Percentiles rank a stretch among this genome's conserved stretches.
phyloP scores from a whole-genome alignment of 2,113 vertebrate genomes.

The Aegotheles bennettii region DNA sequence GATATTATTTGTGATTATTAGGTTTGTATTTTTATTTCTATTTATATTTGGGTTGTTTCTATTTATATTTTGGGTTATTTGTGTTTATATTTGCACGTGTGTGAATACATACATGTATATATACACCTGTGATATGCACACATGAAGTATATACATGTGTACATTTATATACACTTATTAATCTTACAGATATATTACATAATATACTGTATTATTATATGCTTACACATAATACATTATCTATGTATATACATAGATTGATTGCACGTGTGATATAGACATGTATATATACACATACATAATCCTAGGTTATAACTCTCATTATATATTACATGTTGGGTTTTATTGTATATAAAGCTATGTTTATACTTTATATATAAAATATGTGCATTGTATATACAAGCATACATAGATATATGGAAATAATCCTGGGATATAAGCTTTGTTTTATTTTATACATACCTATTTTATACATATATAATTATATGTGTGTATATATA shows the following conservation, averaged over 20 bases:
- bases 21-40: not conserved
- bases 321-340: not conserved
- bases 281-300: not conserved
- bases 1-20: too few relatives aligned
- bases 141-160: not conserved
- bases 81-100: not conserved
- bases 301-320: not conserved
- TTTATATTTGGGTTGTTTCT: not conserved
- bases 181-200: not conserved
- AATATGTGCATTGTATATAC: not conserved
- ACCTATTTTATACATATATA: not conserved
- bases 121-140: not conserved
- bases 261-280: not conserved
- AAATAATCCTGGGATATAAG: not conserved
- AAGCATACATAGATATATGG: not conserved
- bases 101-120: not conserved
- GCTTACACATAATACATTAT: not conserved
- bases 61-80: not conserved
- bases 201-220: not conserved
- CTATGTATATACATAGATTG: not conserved
- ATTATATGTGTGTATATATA: not conserved
- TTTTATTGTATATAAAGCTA: not conserved
- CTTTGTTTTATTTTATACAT: not conserved
- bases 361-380: not conserved
- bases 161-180: not conserved